phyloP scores from a whole-genome alignment of 2,113 vertebrate genomes.

The Proterorhinus semilunaris region DNA sequence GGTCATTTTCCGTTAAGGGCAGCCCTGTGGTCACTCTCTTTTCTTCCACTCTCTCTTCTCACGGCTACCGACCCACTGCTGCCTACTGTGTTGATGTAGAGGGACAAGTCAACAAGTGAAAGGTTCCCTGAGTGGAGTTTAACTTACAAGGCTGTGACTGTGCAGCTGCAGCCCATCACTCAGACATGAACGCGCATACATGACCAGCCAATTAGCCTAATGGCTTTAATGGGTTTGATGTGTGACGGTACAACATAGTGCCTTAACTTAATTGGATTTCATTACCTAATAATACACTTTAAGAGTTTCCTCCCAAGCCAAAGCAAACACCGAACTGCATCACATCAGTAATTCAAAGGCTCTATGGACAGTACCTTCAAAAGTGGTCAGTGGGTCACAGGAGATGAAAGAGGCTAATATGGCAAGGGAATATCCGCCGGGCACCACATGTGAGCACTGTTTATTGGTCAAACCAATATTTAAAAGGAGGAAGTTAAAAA shows the following conservation, averaged over 20 bases:
- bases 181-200: constrained; percentile 35
- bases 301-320: constrained; percentile 48
- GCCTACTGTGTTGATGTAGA: constrained; percentile 64
- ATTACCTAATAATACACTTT: constrained; percentile 64
- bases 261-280: constrained; percentile 41
- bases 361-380: constrained; percentile 1
- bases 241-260: constrained; percentile 38
- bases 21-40: constrained; percentile 11
- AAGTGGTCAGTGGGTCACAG: constrained; percentile 14
- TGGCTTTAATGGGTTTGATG: constrained; percentile 27
- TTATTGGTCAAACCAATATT: constrained; percentile 50
- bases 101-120: constrained; percentile 72
- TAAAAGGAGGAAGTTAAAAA: constrained; percentile 17
- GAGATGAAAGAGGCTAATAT: constrained; percentile 18
- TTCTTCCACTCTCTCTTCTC: constrained; percentile 19
- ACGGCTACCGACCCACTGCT: constrained; percentile 36
- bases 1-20: constrained; percentile 2
- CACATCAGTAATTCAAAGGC: constrained; percentile 51
- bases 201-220: constrained; percentile 30
- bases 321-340: constrained; percentile 63
- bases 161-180: constrained; percentile 45
- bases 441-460: constrained; percentile 28
- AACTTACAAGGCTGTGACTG: constrained; percentile 66
- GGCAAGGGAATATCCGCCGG: constrained; percentile 41
- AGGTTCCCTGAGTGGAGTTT: constrained; percentile 61